These are phyloP conservation scores for Leiothrix lutea DNA, from an alignment of 2,113 vertebrate species.

Conservation along the genomic window DNA sequence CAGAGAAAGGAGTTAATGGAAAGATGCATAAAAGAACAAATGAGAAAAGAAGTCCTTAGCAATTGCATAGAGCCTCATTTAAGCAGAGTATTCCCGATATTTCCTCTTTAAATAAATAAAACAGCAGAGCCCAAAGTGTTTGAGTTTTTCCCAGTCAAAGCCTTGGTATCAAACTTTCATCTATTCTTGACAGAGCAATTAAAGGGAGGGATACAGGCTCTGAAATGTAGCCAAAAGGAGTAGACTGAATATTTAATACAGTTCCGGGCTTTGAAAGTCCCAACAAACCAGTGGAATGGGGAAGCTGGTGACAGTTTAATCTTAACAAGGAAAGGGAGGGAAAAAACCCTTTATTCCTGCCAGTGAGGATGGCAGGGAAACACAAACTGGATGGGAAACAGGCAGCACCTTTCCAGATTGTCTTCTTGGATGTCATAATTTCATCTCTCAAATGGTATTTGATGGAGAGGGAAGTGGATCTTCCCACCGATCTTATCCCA, in stretches of 20 bases:
- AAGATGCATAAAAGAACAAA: not conserved
- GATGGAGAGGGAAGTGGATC: not conserved
- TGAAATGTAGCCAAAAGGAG: conserved; percentile 47
- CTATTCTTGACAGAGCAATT: conserved; percentile 52
- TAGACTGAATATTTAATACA: conserved; percentile 60
- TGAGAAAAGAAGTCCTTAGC: not conserved
- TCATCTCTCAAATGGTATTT: not conserved
- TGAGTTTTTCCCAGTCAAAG: conserved; percentile 29
- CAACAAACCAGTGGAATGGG: conserved; percentile 14
- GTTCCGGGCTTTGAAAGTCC: conserved; percentile 61
- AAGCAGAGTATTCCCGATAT: not conserved
- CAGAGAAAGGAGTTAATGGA: not conserved
- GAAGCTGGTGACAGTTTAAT: conserved; percentile 54
- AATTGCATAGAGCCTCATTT: not conserved
- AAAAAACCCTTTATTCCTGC: not conserved
- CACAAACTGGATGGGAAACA: not conserved
- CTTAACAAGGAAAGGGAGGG: not conserved
- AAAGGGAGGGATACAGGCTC: conserved; percentile 41
- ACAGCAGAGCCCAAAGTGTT: conserved; percentile 2
- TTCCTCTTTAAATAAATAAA: conserved; percentile 1
- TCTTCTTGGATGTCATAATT: not conserved
- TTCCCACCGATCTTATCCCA: not conserved
- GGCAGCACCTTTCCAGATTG: not conserved
- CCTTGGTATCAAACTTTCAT: conserved; percentile 50
- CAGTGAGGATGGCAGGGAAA: not conserved